Evolutionary conservation across 2,113 vertebrate genomes (phyloP).

Genomic region (Orycteropus afer): DNA sequence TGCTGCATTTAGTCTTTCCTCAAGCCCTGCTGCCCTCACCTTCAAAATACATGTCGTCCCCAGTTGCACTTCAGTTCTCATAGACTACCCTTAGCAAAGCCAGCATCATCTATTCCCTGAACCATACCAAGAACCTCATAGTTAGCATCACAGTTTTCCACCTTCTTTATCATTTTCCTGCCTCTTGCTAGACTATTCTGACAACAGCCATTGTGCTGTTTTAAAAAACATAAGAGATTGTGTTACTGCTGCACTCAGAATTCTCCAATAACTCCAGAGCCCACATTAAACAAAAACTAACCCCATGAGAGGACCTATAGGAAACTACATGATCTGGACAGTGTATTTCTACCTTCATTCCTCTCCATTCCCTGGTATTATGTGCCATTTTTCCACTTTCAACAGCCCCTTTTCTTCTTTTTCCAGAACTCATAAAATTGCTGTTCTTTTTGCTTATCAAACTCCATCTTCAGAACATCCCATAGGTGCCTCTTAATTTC

Average conservation of each 20-base stretch:
- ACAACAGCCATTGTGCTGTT: background rate
- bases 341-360: background rate
- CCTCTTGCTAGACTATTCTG: background rate
- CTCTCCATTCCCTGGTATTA: fast-evolving
- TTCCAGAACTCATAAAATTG: background rate
- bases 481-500: background rate
- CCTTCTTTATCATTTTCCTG: background rate
- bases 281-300: background rate
- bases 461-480: background rate
- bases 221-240: background rate
- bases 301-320: background rate
- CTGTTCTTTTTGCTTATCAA: background rate
- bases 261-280: background rate
- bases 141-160: background rate
- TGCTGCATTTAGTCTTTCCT: background rate
- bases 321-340: background rate
- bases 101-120: background rate
- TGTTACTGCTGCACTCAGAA: background rate
- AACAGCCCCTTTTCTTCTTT: background rate
- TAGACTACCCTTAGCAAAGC: background rate
- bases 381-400: background rate
- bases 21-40: background rate
- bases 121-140: background rate
- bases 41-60: background rate
- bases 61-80: background rate